These are phyloP conservation scores for Glyphotaelius pellucidus DNA, from an alignment of 2,888 invertebrate species.

Conservation along the genomic window DNA sequence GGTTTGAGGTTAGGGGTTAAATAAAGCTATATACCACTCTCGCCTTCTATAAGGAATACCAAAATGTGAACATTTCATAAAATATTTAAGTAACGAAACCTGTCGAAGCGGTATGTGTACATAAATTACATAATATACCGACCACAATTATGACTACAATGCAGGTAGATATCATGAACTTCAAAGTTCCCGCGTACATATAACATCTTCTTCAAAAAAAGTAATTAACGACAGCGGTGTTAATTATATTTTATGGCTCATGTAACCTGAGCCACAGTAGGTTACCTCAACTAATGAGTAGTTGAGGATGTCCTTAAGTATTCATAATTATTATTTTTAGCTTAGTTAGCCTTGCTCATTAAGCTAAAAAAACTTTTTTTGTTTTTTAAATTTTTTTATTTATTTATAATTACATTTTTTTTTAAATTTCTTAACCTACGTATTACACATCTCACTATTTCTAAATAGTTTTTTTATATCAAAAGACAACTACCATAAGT, in stretches of 20 bases:
- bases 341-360: no score
- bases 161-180: not conserved
- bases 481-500: no score
- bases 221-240: not conserved
- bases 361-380: no score
- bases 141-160: not conserved
- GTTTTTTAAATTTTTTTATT: no score
- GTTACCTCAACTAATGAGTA: conserved; percentile 31
- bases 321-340: not conserved
- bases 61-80: not conserved
- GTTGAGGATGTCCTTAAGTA: conserved; percentile 4
- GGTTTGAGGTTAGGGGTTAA: no score
- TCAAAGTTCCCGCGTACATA: not conserved
- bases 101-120: not conserved
- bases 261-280: not conserved
- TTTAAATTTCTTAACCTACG: no score
- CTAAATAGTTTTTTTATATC: no score
- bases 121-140: no score
- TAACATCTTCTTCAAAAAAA: not conserved
- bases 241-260: conserved; percentile 34
- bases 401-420: no score
- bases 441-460: no score
- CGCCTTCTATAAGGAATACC: not conserved
- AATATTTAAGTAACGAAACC: not conserved
- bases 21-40: no score